Evolutionary conservation across 1,140 invertebrate species (phyloP), one percentile per base, ranked within the genome.

Genomic region (Trialeurodes vaporariorum): DNA sequence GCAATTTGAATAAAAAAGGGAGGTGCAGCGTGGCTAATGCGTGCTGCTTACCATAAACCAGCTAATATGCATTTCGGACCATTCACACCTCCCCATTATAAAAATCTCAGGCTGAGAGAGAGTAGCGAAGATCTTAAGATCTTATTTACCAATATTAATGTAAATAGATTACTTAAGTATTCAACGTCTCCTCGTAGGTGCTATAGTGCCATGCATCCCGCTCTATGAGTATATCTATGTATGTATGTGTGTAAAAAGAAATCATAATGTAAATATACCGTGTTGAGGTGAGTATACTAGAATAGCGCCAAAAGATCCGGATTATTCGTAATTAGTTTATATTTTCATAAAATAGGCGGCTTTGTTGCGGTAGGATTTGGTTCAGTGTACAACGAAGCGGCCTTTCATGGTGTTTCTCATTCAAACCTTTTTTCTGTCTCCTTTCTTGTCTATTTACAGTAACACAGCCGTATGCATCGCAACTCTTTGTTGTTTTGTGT

Each of bases 271-370:
- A 49, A 49, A 49, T 49, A 49, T 17, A n/a, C 34, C 34, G 34
- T 5, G 34, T 49, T 49, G n/a, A n/a, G n/a, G n/a, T n/a, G n/a
- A n/a, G n/a, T n/a, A n/a, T n/a, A n/a, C n/a, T n/a, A n/a, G n/a
- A n/a, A n/a, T n/a, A n/a, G n/a, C n/a, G n/a, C n/a, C n/a, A n/a
- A 49, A 17, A 9, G 5, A 17, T 49, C 34, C 34, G 34, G 34
- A 49, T 49, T 49, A 49, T 49, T 49, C 34, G 34, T 49, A 49
- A 49, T 49, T 49, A 49, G 34, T 49, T 49, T 49, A 49, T 49
- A 49, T 49, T 49, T 49, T 49, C 34, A 49, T 49, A 49, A 49
- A 49, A 49, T 49, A 49, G 34, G 34, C 34, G 34, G 34, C 34
- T 49, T 49, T 49, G 34, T 49, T 49, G 34, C 34, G 34, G 34